A percentile compares a stretch with the other conserved stretches of the same genome.
phyloP scores from a whole-genome alignment of 1,140 invertebrate genomes.

The Drosophila cardini region DNA sequence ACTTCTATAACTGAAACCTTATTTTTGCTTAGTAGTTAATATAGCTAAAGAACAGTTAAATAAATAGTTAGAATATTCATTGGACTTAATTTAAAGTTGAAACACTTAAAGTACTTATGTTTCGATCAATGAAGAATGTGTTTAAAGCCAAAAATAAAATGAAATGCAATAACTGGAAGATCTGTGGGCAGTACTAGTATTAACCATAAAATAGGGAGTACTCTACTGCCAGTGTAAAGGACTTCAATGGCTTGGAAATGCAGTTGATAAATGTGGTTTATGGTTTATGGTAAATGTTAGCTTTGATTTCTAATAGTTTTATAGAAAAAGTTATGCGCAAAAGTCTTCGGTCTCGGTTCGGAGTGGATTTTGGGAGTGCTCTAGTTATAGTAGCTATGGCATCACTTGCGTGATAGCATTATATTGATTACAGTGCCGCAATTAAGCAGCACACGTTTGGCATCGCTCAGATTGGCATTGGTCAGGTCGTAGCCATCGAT shows the following conservation, averaged over 20 bases:
- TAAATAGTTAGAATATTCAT: conserved; percentile 1
- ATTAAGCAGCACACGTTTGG: conserved; percentile 85
- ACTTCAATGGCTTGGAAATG: conserved; percentile 39
- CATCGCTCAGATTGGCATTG: conserved; percentile 86
- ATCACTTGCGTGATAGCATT: conserved; percentile 85
- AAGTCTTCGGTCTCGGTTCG: conserved; percentile 76
- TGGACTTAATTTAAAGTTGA: conserved; percentile 33
- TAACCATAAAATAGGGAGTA: conserved; percentile 2
- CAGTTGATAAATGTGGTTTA: conserved; percentile 52
- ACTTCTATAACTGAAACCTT: conserved; percentile 29
- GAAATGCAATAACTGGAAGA: conserved; percentile 44
- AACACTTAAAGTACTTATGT: conserved; percentile 32
- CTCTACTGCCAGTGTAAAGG: conserved; percentile 42
- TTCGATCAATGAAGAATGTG: conserved; percentile 20
- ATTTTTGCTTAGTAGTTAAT: conserved; percentile 11
- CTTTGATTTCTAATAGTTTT: conserved; percentile 50
- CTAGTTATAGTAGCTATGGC: conserved; percentile 20
- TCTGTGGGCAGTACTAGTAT: conserved; percentile 2
- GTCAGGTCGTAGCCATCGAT: conserved; percentile 88
- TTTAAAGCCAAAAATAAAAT: conserved; percentile 22
- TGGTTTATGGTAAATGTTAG: too few species aligned
- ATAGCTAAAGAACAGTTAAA: not conserved
- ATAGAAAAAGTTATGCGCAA: conserved; percentile 78
- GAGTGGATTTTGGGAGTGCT: conserved; percentile 22
- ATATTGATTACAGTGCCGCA: conserved; percentile 86